Conservation (phyloP, 2,888 invertebrate genomes). For the Drosophila bunnanda region DNA sequence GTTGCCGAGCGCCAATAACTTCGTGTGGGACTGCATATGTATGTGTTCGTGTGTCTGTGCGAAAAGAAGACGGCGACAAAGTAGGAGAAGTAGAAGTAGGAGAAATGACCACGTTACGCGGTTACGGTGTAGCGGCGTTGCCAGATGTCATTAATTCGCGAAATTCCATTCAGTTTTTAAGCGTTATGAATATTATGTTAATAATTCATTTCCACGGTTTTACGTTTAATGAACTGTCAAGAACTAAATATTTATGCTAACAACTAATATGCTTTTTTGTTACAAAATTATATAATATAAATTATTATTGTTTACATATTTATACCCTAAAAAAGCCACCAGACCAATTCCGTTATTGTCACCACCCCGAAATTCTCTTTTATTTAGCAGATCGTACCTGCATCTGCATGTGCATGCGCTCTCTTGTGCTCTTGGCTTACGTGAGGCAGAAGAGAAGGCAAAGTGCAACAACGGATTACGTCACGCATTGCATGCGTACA, state of each 20-base stretch:
- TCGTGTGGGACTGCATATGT: slow-evolving; percentile 14
- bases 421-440: slow-evolving; percentile 9
- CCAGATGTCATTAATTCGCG: slow-evolving; percentile 21
- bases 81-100: slow-evolving; percentile 27
- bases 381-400: slow-evolving; percentile 1
- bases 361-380: neutral
- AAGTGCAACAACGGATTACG: slow-evolving; percentile 70
- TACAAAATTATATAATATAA: neutral
- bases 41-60: slow-evolving; percentile 11
- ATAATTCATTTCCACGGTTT: neutral
- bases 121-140: slow-evolving; percentile 19
- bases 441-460: slow-evolving; percentile 8
- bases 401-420: slow-evolving; percentile 14
- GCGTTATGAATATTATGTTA: neutral
- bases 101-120: slow-evolving; percentile 35
- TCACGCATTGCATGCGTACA: slow-evolving; percentile 65
- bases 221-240: neutral
- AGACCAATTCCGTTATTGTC: neutral
- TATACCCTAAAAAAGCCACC: neutral
- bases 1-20: slow-evolving; percentile 53
- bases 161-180: neutral
- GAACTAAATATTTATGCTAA: neutral
- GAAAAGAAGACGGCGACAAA: slow-evolving; percentile 24
- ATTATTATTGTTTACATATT: neutral
- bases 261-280: neutral